Percentiles rank a stretch among this genome's conserved stretches.
Evolutionary conservation across 1,140 invertebrate species (phyloP).

Genomic region (Conus ventricosus): DNA sequence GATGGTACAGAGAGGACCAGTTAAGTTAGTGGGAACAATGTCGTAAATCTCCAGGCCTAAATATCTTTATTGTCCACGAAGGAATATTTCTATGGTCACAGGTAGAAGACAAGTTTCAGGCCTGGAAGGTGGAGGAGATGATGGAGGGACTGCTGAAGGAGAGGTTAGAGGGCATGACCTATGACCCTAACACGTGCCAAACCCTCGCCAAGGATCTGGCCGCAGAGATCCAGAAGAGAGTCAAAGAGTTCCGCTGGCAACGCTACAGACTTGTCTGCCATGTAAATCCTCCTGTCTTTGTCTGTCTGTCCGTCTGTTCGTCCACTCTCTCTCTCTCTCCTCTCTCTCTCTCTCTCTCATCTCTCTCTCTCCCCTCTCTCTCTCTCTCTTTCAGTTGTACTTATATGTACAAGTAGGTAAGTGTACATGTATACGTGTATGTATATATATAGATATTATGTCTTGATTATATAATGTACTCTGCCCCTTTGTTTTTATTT

Average conservation of each 20-base stretch:
- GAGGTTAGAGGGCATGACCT: constrained; percentile 42
- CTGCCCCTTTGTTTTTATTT: too few relatives aligned
- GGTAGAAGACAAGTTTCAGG: constrained; percentile 39
- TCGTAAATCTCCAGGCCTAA: too few relatives aligned
- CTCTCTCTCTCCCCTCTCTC: too few relatives aligned
- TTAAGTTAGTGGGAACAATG: too few relatives aligned
- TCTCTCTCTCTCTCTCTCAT: too few relatives aligned
- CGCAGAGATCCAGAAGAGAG: constrained; percentile 44
- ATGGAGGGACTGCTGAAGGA: constrained; percentile 53
- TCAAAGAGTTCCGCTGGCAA: constrained; percentile 58
- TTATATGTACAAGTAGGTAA: too few relatives aligned
- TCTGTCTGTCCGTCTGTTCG: not conserved
- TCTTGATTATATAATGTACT: too few relatives aligned
- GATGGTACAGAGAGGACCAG: too few relatives aligned
- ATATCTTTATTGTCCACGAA: too few relatives aligned
- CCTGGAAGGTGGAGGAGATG: constrained; percentile 44
- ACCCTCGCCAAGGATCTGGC: constrained; percentile 50
- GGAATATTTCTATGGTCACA: not conserved
- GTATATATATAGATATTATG: too few relatives aligned
- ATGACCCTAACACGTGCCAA: constrained; percentile 47
- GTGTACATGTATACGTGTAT: too few relatives aligned
- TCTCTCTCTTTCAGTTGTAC: too few relatives aligned
- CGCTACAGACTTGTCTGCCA: constrained; percentile 66
- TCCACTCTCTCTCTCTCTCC: not conserved
- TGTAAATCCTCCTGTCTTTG: not conserved